These are phyloP conservation scores for Ophioderma brevispina DNA, from an alignment of 35 echinoderm and acorn worm species.

Conservation along the genomic window DNA sequence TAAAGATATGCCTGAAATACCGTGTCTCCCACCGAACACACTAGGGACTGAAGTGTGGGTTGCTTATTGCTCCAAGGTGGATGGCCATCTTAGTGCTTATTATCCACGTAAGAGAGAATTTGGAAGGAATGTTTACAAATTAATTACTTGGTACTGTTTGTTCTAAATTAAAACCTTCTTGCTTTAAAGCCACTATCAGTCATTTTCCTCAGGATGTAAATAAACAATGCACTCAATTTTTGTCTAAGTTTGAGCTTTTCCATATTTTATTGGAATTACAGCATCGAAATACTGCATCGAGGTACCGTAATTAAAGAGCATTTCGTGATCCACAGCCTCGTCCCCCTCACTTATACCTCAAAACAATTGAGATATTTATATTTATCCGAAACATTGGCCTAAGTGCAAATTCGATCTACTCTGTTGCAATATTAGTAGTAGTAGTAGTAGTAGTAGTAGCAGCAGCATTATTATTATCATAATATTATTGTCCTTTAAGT, in stretches of 20 bases:
- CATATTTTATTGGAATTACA: background rate
- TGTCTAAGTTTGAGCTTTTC: background rate
- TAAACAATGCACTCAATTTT: too few species aligned
- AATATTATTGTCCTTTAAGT: background rate
- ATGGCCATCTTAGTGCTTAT: background rate
- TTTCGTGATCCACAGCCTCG: too few species aligned
- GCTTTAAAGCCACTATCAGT: too few species aligned
- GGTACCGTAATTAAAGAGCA: background rate
- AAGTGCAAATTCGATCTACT: too few species aligned
- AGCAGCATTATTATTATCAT: background rate
- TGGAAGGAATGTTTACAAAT: too few species aligned
- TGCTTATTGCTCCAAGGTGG: background rate
- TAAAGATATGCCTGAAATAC: background rate
- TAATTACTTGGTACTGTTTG: background rate
- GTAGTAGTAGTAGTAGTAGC: background rate
- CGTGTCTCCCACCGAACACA: background rate
- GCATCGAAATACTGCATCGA: too few species aligned
- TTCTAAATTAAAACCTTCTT: background rate
- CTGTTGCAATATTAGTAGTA: too few species aligned
- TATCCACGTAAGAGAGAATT: background rate
- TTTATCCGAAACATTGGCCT: background rate
- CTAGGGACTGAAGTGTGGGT: background rate
- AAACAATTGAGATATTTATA: background rate
- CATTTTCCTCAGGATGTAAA: too few species aligned
- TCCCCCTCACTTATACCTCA: background rate